These are phyloP conservation scores for Hydropsyche betteni DNA, from an alignment of 2,888 invertebrate species.

Conservation along the genomic window DNA sequence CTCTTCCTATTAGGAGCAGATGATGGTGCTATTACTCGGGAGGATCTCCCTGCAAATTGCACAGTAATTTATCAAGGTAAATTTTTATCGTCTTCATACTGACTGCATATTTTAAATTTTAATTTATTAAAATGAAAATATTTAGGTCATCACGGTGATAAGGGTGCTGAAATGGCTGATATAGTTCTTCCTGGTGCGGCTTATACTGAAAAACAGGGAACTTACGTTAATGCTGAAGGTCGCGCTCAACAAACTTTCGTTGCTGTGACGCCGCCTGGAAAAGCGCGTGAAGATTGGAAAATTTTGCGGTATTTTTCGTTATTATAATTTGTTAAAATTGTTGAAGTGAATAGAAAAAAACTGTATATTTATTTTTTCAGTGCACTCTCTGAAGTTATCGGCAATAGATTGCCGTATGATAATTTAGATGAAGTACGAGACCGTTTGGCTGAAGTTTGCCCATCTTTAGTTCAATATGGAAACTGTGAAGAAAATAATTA, in stretches of 20 bases:
- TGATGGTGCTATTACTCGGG: constrained; percentile 77
- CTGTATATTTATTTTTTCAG: constrained; percentile 59
- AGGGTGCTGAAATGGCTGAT: constrained; percentile 92
- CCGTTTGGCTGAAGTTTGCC: constrained; percentile 86
- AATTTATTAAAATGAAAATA: not conserved
- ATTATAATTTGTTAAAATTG: not conserved
- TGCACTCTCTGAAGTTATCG: constrained; percentile 91
- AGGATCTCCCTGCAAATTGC: constrained; percentile 81
- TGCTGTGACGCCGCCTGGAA: constrained; percentile 91
- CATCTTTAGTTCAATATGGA: constrained; percentile 87
- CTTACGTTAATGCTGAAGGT: constrained; percentile 98
- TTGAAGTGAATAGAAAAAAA: not conserved
- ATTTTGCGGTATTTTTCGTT: constrained; percentile 70
- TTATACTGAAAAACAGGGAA: constrained; percentile 98
- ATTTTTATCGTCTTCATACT: not conserved
- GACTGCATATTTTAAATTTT: not conserved
- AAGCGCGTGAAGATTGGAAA: constrained; percentile 98
- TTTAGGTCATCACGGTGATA: constrained; percentile 94
- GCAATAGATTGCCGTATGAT: constrained; percentile 84
- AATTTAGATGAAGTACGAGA: constrained; percentile 81
- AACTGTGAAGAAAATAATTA: constrained; percentile 85
- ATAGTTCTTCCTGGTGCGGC: constrained; percentile 94
- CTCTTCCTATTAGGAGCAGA: constrained; percentile 96
- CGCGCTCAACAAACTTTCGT: constrained; percentile 89
- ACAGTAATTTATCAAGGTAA: constrained; percentile 89